Base-by-base conservation (phyloP, 1,140 invertebrate species). In the Drosophila jambulina region DNA sequence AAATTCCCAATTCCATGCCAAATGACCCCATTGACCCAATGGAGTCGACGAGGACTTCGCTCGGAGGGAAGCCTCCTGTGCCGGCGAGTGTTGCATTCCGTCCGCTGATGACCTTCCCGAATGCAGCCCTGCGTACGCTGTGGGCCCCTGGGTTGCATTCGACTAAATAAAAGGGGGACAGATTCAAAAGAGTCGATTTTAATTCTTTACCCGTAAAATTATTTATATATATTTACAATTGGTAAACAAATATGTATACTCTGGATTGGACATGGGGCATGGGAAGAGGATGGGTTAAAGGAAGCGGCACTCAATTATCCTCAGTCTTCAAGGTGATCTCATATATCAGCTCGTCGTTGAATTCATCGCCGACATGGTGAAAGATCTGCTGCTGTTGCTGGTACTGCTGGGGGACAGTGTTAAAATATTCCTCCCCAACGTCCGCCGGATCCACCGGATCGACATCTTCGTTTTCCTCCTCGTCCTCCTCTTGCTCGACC, bases 261-360 rank as follows among this genome's bases (percentile, higher is more conserved):
- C 13, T 25, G 9, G 4, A 19, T 32, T 2, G 17, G 15, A 10
- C 40, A 10, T 13, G 19, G 23, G 46, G 25, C 29, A 10, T 40
- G 29, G 42, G 25, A 13, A 5, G 17, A 15, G n/a, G 19, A 19
- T 12, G 40, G 54, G 19, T 32, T 13, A 25, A 12, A 1, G 45
- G 27, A 29, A 17, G 45, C 67, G 34, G 43, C 49, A 40, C 51
- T 90, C 71, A 88, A 54, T 85, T 90, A 42, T 81, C 81, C 63
- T 90, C 84, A 80, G 80, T 85, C 86, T 88, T 87, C 75, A 88
- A 40, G 56, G 86, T 88, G 69, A 88, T 90, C 68, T 90, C 85
- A 59, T 90, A 90, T 62, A 90, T 82, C 51, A 90, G 34, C 56
- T 90, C 85, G 43, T 79, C 75, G 32, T 74, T 84, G 9, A 68